Percentiles rank a stretch among this genome's conserved stretches.
Conservation (phyloP, 1,140 invertebrate species). For the Lerema accius region DNA sequence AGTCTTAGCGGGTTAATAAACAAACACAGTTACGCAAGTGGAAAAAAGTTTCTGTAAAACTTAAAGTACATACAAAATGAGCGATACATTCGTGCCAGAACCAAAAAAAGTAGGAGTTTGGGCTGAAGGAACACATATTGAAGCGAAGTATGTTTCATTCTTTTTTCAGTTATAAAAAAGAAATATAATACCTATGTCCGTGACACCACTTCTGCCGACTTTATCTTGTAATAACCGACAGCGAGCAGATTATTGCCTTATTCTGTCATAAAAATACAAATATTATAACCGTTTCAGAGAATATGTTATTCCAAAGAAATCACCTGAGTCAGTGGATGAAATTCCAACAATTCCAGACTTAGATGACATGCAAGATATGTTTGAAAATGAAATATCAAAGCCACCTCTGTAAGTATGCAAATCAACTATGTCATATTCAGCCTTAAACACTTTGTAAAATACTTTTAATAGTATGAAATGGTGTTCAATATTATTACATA, state of each 20-base stretch:
- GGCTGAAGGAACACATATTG: constrained; percentile 70
- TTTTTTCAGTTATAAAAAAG: too few species aligned
- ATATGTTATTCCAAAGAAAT: constrained; percentile 70
- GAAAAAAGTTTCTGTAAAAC: too few species aligned
- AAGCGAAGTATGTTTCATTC: constrained; percentile 63
- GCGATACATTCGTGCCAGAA: constrained; percentile 57
- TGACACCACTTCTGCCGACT: too few species aligned
- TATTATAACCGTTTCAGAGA: constrained; percentile 64
- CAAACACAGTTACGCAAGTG: too few species aligned
- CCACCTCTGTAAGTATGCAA: constrained; percentile 59
- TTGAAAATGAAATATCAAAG: constrained; percentile 71
- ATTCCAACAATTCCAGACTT: constrained; percentile 76
- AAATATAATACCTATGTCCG: too few species aligned
- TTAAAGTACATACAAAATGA: constrained; percentile 41
- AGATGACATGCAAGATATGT: constrained; percentile 72
- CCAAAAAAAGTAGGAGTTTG: constrained; percentile 73
- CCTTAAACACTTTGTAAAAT: too few species aligned
- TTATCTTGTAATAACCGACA: too few species aligned
- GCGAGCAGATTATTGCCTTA: background rate
- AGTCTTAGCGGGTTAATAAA: too few species aligned
- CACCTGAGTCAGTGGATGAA: constrained; percentile 67
- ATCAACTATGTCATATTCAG: too few species aligned
- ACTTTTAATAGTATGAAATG: too few species aligned
- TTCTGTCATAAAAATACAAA: background rate
- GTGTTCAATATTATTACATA: too few species aligned